Base-by-base conservation (phyloP, 2,888 invertebrate species). In the Plusia festucae region DNA sequence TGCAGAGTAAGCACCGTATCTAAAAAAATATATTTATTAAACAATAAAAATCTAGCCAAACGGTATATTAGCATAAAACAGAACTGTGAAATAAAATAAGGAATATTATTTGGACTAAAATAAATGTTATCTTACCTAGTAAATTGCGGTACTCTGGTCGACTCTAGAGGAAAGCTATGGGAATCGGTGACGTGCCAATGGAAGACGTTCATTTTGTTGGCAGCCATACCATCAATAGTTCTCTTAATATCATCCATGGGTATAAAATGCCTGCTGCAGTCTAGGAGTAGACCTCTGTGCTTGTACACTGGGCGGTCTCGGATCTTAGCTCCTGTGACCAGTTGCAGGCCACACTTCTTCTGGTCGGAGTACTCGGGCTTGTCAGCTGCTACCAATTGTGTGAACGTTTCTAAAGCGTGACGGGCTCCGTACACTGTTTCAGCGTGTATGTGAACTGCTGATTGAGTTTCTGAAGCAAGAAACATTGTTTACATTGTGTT, bases 101-200 rank as follows among this genome's bases (percentile, higher is more conserved):
- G n/a, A n/a, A n/a, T n/a, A n/a, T n/a, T n/a, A n/a, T n/a, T n/a
- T 9, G 5, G 7, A 9, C 8, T 4, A 5, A 46, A n/a, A n/a
- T 46, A 9, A 16, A 53, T 16, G 18, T 2, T 8, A 24, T 9
- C 94, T 95, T 92, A 97, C 96, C 95, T 96, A 1, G 97, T 96
- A 92, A 98, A 96, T 82, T 97, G 96, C 0, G 98, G 98, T 20
- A 97, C 96, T 49, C 96, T 95, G n/a, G 95, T 95, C 0, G 97
- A 96, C 83, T 97, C 97, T 83, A 98, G 95, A 0, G 99, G 99
- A 90, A 99, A 99, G 82, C 99, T 98, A 78, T 99, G 99, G 0
- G 98, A 97, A 90, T 99, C 99, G 0, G 98, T 97, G 0, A 97
- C 97, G 86, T 98, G 98, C 99, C 99, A 99, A 87, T 99, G 99